A percentile compares a stretch with the other conserved stretches of the same genome.
These are phyloP conservation scores for Nasonia giraulti DNA, from an alignment of 1,140 invertebrate species.

Conservation along the genomic window DNA sequence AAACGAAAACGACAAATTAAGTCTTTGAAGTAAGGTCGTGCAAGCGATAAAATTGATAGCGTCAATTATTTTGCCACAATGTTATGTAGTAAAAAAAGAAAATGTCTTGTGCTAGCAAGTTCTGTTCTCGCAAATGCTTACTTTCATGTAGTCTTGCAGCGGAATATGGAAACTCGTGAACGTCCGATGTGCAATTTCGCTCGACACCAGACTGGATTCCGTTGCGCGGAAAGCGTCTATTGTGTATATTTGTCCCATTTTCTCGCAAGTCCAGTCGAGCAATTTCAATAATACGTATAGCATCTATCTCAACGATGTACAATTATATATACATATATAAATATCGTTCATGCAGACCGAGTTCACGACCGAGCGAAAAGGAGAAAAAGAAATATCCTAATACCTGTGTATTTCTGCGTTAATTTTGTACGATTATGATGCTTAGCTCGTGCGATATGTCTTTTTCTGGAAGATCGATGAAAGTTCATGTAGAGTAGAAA, in stretches of 20 bases:
- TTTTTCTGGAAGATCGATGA: constrained; percentile 38
- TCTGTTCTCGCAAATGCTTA: neutral
- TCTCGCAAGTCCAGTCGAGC: constrained; percentile 38
- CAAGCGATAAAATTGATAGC: neutral
- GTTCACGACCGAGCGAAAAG: constrained; percentile 12
- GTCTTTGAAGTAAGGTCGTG: neutral
- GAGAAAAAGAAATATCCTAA: neutral
- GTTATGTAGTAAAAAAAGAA: neutral
- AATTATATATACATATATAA: neutral
- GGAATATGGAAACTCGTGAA: constrained; percentile 36
- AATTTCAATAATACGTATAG: constrained; percentile 19
- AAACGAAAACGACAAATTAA: neutral
- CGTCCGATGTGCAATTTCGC: constrained; percentile 46
- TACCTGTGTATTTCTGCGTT: constrained; percentile 21
- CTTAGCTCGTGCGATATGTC: constrained; percentile 16
- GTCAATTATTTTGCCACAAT: constrained; percentile 5
- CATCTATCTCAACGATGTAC: constrained; percentile 40
- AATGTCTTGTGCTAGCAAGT: neutral
- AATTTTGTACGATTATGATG: constrained; percentile 7
- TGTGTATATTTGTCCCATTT: constrained; percentile 43
- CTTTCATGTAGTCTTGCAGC: constrained; percentile 3
- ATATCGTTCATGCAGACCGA: constrained; percentile 7
- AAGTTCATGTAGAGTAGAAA: constrained; percentile 38
- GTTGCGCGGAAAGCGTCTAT: constrained; percentile 33
- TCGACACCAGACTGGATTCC: constrained; percentile 41